Evolutionary conservation across 2,113 vertebrate genomes (phyloP).

Genomic region (Mungos mungo): DNA sequence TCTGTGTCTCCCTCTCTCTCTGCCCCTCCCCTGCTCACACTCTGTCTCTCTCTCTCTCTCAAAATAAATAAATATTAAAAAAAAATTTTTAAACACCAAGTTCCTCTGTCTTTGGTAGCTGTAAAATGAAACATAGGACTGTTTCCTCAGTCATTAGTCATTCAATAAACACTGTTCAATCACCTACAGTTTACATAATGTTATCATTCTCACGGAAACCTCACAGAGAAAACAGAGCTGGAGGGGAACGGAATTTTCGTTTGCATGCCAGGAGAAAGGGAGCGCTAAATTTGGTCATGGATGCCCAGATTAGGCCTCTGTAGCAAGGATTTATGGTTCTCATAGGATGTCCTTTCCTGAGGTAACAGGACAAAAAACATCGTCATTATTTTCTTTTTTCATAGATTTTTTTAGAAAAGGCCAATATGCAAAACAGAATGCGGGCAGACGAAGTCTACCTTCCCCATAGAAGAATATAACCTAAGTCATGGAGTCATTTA

Average conservation of each 20-base stretch:
- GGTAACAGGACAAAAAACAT: not conserved
- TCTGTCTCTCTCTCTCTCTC: too few relatives aligned
- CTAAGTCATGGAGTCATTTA: not conserved
- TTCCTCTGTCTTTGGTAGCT: not conserved
- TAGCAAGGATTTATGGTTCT: not conserved
- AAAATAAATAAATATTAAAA: too few relatives aligned
- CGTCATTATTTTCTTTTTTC: not conserved
- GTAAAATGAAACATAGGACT: not conserved
- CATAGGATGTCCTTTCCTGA: not conserved
- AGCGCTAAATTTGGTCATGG: not conserved
- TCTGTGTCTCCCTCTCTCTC: too few relatives aligned
- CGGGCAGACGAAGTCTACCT: not conserved
- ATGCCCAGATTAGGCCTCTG: not conserved
- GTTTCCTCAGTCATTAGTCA: not conserved
- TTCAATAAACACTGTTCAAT: conserved; percentile 50
- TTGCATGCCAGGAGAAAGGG: not conserved
- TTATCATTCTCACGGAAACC: not conserved
- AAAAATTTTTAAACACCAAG: too few relatives aligned
- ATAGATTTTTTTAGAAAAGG: not conserved
- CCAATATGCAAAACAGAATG: not conserved
- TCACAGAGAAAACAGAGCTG: not conserved
- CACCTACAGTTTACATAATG: not conserved
- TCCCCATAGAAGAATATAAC: not conserved
- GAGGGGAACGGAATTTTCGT: not conserved
- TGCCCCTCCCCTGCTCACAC: too few relatives aligned